Evolutionary conservation across 2,797 vertebrate genomes (phyloP).

Genomic region (Sphaeramia orbicularis): DNA sequence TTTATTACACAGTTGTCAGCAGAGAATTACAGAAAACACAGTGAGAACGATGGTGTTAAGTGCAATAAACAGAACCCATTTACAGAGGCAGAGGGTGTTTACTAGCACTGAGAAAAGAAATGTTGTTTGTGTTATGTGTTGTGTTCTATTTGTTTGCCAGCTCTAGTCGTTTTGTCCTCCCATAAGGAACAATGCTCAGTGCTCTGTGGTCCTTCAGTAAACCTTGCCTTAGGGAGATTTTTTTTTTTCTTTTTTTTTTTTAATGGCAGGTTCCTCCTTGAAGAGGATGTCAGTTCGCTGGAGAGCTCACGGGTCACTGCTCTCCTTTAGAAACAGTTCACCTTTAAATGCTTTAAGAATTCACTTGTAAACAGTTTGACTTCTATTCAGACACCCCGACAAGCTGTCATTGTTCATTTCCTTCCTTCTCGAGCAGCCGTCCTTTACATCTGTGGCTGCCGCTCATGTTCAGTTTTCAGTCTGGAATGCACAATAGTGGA

Average conservation of each 20-base stretch:
- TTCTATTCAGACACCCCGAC: constrained; percentile 16
- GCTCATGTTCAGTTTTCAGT: constrained; percentile 39
- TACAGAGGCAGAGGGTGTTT: constrained; percentile 35
- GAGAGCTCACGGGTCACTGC: constrained; percentile 14
- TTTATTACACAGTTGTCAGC: not conserved
- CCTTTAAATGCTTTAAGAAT: constrained; percentile 17
- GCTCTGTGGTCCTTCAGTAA: constrained; percentile 17
- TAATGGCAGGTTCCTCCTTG: constrained; percentile 56
- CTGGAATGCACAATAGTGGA: constrained; percentile 34
- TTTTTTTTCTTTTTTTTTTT: constrained; percentile 8
- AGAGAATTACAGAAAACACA: not conserved
- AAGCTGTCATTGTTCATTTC: constrained; percentile 2
- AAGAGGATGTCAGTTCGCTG: constrained; percentile 39
- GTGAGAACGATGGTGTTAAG: not conserved
- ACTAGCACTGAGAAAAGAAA: constrained; percentile 39
- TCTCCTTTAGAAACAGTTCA: constrained; percentile 20
- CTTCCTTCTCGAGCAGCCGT: constrained; percentile 7
- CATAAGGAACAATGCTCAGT: constrained; percentile 40
- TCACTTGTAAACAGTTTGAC: constrained; percentile 26
- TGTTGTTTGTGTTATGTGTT: constrained; percentile 10
- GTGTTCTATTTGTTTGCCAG: constrained; percentile 38
- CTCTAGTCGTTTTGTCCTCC: constrained; percentile 26
- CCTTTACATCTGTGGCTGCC: constrained; percentile 28
- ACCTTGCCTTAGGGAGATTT: constrained; percentile 10
- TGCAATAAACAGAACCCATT: constrained; percentile 36